These are phyloP conservation scores for Rattus rattus DNA, from an alignment of 2,113 vertebrate species.

Conservation along the genomic window DNA sequence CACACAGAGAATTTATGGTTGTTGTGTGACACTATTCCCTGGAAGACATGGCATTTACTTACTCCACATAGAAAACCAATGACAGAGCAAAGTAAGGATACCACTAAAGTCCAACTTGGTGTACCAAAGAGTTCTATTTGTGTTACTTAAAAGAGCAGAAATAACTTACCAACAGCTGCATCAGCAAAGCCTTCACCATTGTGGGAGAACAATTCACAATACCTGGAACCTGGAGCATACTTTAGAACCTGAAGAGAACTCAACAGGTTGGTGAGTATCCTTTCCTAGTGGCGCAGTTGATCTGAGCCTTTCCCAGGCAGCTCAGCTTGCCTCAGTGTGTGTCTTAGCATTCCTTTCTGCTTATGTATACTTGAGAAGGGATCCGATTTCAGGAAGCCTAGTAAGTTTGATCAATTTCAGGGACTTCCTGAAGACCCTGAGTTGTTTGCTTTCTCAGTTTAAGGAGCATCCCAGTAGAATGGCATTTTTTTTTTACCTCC, in stretches of 20 bases:
- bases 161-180: background rate
- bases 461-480: background rate
- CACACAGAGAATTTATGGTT: background rate
- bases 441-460: background rate
- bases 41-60: background rate
- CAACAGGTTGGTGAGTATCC: background rate
- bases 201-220: background rate
- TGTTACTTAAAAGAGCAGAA: background rate
- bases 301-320: background rate
- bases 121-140: background rate
- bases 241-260: background rate
- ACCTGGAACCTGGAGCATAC: background rate
- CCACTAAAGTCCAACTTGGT: background rate
- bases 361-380: background rate
- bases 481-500: background rate
- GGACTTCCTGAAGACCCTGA: background rate
- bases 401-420: background rate
- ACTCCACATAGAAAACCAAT: background rate
- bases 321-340: background rate
- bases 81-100: background rate
- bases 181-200: background rate
- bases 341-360: background rate
- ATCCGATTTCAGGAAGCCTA: background rate
- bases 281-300: background rate
- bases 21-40: background rate